A percentile compares a stretch with the other conserved stretches of the same genome.
phyloP scores from a whole-genome alignment of 2,888 invertebrate species.

The Brachynemurus nebulosus region DNA sequence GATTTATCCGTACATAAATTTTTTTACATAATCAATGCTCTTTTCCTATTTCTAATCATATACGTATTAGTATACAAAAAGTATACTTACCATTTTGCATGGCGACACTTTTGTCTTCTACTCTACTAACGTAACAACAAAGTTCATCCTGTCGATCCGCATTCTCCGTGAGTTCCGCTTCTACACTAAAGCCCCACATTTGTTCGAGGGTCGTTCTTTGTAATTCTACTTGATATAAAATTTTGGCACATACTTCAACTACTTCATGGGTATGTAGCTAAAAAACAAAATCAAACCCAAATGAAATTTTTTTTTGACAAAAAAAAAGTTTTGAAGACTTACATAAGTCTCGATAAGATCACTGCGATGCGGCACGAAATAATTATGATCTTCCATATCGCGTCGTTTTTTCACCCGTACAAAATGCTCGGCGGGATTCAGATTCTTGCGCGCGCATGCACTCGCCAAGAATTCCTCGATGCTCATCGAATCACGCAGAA shows the following conservation, averaged over 20 bases:
- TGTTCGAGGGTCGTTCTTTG: constrained; percentile 79
- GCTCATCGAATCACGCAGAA: constrained; percentile 82
- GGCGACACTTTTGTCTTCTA: constrained; percentile 89
- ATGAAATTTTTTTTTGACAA: background rate
- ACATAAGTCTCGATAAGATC: constrained; percentile 93
- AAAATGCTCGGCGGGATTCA: constrained; percentile 92
- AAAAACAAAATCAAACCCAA: constrained; percentile 20
- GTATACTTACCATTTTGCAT: constrained; percentile 78
- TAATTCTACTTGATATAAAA: constrained; percentile 90
- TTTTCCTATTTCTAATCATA: no score
- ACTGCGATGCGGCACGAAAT: constrained; percentile 88
- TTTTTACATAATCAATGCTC: no score
- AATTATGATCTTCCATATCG: constrained; percentile 92
- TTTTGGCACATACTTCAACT: constrained; percentile 93
- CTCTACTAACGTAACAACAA: constrained; percentile 92
- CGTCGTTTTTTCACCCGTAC: constrained; percentile 86
- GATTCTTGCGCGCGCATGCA: constrained; percentile 81
- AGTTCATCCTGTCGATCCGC: constrained; percentile 92
- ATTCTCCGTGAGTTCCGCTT: constrained; percentile 93
- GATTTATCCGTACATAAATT: no score
- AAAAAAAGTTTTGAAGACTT: constrained; percentile 33
- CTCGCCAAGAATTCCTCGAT: constrained; percentile 90
- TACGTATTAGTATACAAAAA: no score
- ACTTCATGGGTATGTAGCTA: constrained; percentile 87
- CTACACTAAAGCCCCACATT: constrained; percentile 97